Percentiles rank a stretch among this genome's conserved stretches.
phyloP scores from a whole-genome alignment of 2,888 invertebrate genomes.

The Xylophagus ater region DNA sequence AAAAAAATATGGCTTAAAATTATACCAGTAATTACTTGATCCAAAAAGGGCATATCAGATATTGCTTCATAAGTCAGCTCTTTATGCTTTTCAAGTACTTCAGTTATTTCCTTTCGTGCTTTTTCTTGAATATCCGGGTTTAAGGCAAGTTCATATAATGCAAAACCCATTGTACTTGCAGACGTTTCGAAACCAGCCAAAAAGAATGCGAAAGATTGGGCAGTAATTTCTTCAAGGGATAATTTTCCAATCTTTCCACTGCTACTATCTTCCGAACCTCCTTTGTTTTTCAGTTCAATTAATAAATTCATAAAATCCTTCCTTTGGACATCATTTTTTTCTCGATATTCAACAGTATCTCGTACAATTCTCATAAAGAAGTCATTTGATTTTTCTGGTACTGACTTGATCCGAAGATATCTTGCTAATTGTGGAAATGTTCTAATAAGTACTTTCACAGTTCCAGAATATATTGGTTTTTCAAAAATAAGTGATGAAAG shows the following conservation, averaged over 20 bases:
- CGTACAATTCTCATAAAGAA: too few species aligned
- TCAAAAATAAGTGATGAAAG: too few species aligned
- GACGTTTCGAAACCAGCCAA: constrained; percentile 51
- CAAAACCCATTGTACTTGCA: constrained; percentile 45
- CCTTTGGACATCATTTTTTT: constrained; percentile 38
- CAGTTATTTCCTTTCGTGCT: constrained; percentile 41
- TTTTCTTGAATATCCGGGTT: constrained; percentile 42
- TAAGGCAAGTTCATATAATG: constrained; percentile 43
- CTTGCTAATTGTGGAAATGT: too few species aligned
- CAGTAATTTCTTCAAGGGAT: constrained; percentile 37
- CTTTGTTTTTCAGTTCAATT: constrained; percentile 42
- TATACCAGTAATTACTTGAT: constrained; percentile 46
- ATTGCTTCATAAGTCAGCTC: constrained; percentile 45
- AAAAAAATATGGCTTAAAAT: too few species aligned
- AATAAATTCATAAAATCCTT: too few species aligned
- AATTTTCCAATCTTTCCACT: too few species aligned
- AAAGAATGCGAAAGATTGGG: constrained; percentile 48
- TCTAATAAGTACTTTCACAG: too few species aligned
- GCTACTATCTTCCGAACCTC: too few species aligned
- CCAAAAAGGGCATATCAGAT: constrained; percentile 45
- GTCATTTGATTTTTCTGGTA: too few species aligned
- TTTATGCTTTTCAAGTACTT: constrained; percentile 38
- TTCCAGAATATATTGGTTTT: too few species aligned
- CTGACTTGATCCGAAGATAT: too few species aligned
- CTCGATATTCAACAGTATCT: too few species aligned